Percentiles rank a stretch among this genome's conserved stretches.
Conservation (phyloP, 2,888 invertebrate genomes). For the Philereme vetulata region DNA sequence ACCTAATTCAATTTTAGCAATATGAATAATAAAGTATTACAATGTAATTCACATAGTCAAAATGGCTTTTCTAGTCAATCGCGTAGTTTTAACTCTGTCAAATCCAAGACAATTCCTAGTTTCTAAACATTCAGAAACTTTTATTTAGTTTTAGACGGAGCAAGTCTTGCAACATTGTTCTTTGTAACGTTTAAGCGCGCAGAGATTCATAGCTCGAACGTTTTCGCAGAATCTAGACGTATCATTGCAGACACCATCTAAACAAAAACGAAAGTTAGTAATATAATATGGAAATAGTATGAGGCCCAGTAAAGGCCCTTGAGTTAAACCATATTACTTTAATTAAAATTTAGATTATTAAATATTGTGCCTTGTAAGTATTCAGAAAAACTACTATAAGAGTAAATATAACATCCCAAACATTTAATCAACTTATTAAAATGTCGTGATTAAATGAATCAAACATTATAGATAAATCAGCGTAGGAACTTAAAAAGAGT, state of each 20-base stretch:
- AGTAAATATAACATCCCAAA: no score
- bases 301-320: not conserved
- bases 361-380: no score
- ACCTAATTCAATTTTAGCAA: not conserved
- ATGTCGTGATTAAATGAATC: no score
- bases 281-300: constrained; percentile 2
- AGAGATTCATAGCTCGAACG: constrained; percentile 94
- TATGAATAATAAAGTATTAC: not conserved
- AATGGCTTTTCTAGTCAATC: constrained; percentile 1
- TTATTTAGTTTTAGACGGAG: constrained; percentile 55
- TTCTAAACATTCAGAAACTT: constrained; percentile 13
- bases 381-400: no score
- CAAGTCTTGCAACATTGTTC: constrained; percentile 95
- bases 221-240: constrained; percentile 93
- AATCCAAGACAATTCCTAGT: constrained; percentile 30
- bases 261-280: constrained; percentile 12
- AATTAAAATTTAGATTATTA: no score
- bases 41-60: not conserved
- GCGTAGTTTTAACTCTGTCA: constrained; percentile 2
- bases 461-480: no score
- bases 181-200: constrained; percentile 91
- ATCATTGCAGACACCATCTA: constrained; percentile 90
- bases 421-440: no score
- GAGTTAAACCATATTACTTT: no score
- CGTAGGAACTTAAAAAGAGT: no score